Conservation (phyloP, 2,888 invertebrate species). For the Patella ulyssiponensis region DNA sequence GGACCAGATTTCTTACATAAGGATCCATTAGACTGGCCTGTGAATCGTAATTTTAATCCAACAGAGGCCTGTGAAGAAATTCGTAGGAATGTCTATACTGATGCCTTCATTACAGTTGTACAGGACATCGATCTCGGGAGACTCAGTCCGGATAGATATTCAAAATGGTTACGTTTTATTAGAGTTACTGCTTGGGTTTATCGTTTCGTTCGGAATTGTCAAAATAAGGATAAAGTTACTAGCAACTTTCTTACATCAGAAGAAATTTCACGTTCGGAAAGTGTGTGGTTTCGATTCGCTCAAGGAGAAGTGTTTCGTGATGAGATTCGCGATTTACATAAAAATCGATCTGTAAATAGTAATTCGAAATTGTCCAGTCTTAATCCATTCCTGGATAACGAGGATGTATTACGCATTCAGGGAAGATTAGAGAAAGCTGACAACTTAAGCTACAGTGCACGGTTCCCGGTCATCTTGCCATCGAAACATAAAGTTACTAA, state of each 20-base stretch:
- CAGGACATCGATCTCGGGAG: neutral
- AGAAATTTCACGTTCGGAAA: neutral
- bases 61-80: neutral
- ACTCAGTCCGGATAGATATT: neutral
- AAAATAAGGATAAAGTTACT: neutral
- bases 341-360: neutral
- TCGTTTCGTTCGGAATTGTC: neutral
- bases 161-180: neutral
- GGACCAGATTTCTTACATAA: neutral
- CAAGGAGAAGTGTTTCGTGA: neutral
- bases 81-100: neutral
- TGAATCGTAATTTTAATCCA: neutral
- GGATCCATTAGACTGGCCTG: neutral
- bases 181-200: neutral
- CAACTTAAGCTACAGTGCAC: constrained; percentile 19
- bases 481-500: constrained; percentile 26
- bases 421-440: constrained; percentile 23
- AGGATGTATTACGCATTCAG: constrained; percentile 9
- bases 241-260: neutral
- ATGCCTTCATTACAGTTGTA: neutral
- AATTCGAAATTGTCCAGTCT: neutral
- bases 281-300: neutral
- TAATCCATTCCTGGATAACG: neutral
- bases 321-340: neutral
- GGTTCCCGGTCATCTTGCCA: constrained; percentile 29